Conservation (phyloP, 2,888 invertebrate genomes). For the Rugalucina vietnamica region DNA sequence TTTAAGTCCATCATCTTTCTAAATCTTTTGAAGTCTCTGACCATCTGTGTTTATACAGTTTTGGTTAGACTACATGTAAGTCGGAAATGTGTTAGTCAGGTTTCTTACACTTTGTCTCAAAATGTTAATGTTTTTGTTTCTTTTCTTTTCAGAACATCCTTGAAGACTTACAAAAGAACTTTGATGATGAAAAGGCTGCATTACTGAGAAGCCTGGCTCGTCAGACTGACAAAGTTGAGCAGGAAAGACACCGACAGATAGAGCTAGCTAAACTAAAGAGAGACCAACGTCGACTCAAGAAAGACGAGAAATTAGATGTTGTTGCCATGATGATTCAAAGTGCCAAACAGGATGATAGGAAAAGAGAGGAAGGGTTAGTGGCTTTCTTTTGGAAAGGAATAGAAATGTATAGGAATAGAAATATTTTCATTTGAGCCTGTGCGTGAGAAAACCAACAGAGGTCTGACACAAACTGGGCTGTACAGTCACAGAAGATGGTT, state of each 20-base stretch:
- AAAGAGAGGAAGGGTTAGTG: constrained; percentile 66
- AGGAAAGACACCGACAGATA: constrained; percentile 73
- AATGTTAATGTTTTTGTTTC: not conserved
- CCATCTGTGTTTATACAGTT: no score
- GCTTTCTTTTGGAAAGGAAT: no score
- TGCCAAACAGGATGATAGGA: constrained; percentile 63
- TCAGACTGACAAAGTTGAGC: constrained; percentile 66
- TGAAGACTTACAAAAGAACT: constrained; percentile 72
- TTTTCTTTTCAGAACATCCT: constrained; percentile 74
- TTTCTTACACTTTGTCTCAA: no score
- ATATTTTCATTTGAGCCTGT: no score
- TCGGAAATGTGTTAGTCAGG: no score
- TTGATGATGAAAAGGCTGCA: constrained; percentile 76
- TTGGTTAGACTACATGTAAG: no score
- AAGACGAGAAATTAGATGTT: constrained; percentile 76
- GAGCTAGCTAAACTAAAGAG: constrained; percentile 73
- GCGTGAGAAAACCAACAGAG: no score
- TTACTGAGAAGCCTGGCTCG: constrained; percentile 69
- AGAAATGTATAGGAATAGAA: no score
- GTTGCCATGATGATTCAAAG: constrained; percentile 72
- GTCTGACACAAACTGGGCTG: no score
- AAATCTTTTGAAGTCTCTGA: no score
- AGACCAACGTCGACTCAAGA: constrained; percentile 70
- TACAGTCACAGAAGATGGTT: no score
- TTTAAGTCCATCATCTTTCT: no score